Conservation (phyloP, 2,888 invertebrate species). For the Trachelus stipa region DNA sequence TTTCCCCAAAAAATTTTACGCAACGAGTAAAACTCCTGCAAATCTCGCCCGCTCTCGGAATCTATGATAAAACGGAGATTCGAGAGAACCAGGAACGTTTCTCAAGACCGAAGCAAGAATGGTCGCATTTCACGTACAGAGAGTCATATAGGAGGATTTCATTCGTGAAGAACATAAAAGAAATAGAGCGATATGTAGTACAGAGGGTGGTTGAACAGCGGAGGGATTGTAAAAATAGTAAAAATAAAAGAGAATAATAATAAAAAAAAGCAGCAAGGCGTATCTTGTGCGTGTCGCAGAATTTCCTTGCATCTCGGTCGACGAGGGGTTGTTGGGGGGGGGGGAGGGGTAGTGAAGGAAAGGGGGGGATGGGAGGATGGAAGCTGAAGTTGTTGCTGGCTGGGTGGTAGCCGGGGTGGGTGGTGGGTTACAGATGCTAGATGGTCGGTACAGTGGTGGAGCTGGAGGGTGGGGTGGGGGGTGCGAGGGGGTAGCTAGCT, state of each 20-base stretch:
- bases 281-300: background rate
- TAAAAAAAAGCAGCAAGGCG: background rate
- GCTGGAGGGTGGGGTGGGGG: constrained; percentile 6
- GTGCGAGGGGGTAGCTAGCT: constrained; percentile 16
- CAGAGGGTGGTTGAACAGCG: background rate
- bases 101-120: background rate
- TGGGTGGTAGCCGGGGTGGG: background rate
- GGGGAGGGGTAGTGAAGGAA: too few species aligned
- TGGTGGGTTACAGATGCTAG: background rate
- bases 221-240: background rate
- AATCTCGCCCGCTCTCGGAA: background rate
- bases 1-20: background rate
- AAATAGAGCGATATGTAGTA: background rate
- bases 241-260: background rate
- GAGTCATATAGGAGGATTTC: background rate
- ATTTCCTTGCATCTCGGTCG: background rate
- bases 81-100: background rate
- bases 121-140: background rate
- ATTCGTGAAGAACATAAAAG: constrained; percentile 8
- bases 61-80: background rate
- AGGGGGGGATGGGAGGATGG: too few species aligned
- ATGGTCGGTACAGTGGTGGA: background rate
- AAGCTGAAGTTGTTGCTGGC: background rate
- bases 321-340: background rate
- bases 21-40: background rate